Percentiles rank a stretch among this genome's conserved stretches.
Evolutionary conservation across 1,140 invertebrate species (phyloP).

Genomic region (Drosophila miranda): DNA sequence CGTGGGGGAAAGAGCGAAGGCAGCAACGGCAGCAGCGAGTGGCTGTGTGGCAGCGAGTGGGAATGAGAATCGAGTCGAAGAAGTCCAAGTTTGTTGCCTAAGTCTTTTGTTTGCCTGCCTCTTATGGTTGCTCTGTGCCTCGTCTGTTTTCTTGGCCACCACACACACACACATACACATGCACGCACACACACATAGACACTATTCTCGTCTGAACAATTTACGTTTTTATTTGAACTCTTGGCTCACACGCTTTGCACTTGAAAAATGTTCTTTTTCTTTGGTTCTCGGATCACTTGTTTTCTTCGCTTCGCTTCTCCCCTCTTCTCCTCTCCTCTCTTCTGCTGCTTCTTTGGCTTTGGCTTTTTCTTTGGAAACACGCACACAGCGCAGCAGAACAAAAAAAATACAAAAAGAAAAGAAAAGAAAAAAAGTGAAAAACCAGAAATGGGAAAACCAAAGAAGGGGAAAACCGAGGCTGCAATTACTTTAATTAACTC

Average conservation of each 20-base stretch:
- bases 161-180: constrained; percentile 5
- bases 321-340: constrained; percentile 6
- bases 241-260: constrained; percentile 72
- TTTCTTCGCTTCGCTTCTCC: constrained; percentile 17
- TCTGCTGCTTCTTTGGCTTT: neutral
- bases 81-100: constrained; percentile 68
- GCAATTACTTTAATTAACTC: constrained; percentile 80
- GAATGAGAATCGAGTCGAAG: neutral
- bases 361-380: constrained; percentile 15
- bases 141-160: constrained; percentile 22
- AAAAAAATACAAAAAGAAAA: constrained; percentile 1
- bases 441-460: constrained; percentile 7
- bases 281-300: neutral
- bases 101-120: constrained; percentile 67
- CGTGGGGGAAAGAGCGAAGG: too few species aligned
- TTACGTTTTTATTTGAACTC: constrained; percentile 66
- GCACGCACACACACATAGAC: neutral
- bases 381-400: too few species aligned
- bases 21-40: too few species aligned
- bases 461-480: constrained; percentile 21
- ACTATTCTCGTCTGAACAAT: constrained; percentile 26
- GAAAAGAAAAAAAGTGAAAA: constrained; percentile 46
- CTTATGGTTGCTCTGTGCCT: constrained; percentile 1
- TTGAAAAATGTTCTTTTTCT: constrained; percentile 59
- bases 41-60: neutral